phyloP scores from a whole-genome alignment of 2,113 vertebrate species.

The Euleptes europaea region DNA sequence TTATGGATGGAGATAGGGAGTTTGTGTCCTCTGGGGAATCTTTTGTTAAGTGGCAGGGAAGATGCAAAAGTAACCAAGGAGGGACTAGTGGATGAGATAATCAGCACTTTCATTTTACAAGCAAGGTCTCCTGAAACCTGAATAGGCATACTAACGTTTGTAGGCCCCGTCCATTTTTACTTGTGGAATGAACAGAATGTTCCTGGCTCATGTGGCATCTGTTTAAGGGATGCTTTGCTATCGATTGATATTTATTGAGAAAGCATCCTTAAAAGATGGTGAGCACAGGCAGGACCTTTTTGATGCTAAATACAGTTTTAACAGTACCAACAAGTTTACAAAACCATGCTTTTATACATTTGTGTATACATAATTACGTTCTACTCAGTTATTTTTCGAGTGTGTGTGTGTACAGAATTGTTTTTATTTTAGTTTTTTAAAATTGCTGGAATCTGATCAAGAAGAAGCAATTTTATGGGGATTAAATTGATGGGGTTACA shows the following conservation, averaged over 20 bases:
- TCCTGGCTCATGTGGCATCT: not conserved
- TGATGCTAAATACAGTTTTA: not conserved
- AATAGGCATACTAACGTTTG: not conserved
- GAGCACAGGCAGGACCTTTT: accelerated
- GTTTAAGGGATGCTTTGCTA: not conserved
- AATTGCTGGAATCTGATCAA: not conserved
- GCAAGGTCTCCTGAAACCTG: not conserved
- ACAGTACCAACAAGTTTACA: not conserved
- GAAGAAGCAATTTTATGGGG: not conserved
- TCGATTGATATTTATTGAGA: not conserved
- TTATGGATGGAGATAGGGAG: not conserved
- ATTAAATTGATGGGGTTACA: not conserved
- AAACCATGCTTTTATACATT: not conserved
- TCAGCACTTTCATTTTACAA: not conserved
- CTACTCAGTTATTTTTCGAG: not conserved
- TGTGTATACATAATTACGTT: not conserved
- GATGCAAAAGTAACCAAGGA: not conserved
- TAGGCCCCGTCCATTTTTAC: not conserved
- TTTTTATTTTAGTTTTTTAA: not conserved
- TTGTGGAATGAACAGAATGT: accelerated
- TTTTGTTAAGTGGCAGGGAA: not conserved
- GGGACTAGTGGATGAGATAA: not conserved
- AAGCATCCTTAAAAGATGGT: accelerated
- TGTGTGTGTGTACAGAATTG: not conserved
- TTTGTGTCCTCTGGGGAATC: not conserved